Evolutionary conservation across 2,113 vertebrate species (phyloP).

Genomic region (Loxodonta africana): DNA sequence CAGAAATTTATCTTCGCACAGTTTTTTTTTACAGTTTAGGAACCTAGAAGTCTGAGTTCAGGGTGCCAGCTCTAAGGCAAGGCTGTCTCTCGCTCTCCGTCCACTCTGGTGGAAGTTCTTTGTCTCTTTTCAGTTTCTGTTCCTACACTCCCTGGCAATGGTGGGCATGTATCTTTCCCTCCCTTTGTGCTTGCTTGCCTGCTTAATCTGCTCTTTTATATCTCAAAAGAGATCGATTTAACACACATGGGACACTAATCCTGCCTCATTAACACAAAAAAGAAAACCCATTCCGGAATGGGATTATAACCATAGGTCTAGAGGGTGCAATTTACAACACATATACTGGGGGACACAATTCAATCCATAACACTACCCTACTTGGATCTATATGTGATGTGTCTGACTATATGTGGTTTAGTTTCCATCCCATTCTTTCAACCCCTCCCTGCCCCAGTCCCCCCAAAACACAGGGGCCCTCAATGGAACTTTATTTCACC

Average conservation of each 20-base stretch:
- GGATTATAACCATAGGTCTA: neutral
- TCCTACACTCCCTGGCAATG: too few relatives aligned
- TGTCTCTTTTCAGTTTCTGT: too few relatives aligned
- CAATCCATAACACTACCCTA: neutral
- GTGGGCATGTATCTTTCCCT: too few relatives aligned
- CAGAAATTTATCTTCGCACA: too few relatives aligned
- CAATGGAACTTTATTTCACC: neutral
- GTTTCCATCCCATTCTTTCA: neutral
- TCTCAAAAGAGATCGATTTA: neutral
- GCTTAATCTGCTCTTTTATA: neutral
- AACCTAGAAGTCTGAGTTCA: too few relatives aligned
- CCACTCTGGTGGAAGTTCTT: too few relatives aligned
- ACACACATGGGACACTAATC: neutral
- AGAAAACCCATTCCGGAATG: neutral
- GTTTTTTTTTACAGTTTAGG: too few relatives aligned
- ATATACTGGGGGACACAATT: neutral
- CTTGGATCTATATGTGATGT: neutral
- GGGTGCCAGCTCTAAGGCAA: too few relatives aligned
- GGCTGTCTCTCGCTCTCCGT: too few relatives aligned
- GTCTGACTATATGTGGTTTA: neutral
- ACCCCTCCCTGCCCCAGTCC: neutral
- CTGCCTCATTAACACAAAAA: neutral
- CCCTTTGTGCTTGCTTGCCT: too few relatives aligned
- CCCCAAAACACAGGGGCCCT: neutral
- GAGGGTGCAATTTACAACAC: neutral